A percentile compares a stretch with the other conserved stretches of the same genome.
phyloP scores from a whole-genome alignment of 2,888 invertebrate species.

The Drosophila eohydei region DNA sequence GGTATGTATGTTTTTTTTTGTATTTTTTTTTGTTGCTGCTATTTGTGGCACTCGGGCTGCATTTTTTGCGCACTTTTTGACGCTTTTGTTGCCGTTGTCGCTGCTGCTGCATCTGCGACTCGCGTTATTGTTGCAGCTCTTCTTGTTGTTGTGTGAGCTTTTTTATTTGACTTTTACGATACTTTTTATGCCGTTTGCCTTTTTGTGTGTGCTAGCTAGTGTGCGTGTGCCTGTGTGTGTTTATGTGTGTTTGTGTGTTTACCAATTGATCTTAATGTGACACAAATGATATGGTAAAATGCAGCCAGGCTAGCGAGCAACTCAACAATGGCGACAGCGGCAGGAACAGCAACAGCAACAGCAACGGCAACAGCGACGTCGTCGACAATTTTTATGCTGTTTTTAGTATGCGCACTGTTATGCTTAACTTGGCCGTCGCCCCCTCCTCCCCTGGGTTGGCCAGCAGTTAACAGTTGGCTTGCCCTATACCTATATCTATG shows the following conservation, averaged over 20 bases:
- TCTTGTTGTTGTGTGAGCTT: constrained; percentile 58
- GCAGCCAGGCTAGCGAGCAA: constrained; percentile 60
- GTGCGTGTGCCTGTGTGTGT: constrained; percentile 7
- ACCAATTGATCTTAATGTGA: constrained; percentile 84
- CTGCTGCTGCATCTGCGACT: constrained; percentile 39
- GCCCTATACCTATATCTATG: constrained; percentile 18
- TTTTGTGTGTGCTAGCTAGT: constrained; percentile 54
- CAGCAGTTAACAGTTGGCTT: constrained; percentile 26
- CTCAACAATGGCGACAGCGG: constrained; percentile 61
- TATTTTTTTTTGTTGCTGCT: constrained; percentile 25
- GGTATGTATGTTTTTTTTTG: constrained; percentile 22
- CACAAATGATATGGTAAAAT: constrained; percentile 83
- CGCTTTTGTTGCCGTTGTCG: constrained; percentile 65
- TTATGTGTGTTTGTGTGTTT: constrained; percentile 64
- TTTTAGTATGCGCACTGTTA: constrained; percentile 70
- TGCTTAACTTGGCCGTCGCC: constrained; percentile 31
- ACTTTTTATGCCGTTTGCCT: constrained; percentile 74
- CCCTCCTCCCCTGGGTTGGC: neutral
- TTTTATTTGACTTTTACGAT: constrained; percentile 75
- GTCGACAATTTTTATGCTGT: constrained; percentile 73
- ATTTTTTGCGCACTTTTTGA: constrained; percentile 73
- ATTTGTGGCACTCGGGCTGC: constrained; percentile 61
- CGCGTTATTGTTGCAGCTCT: constrained; percentile 43
- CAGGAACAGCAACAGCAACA: constrained; percentile 32
- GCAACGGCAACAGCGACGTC: constrained; percentile 37